Percentiles rank a stretch among this genome's conserved stretches.
Evolutionary conservation across 2,888 invertebrate species (phyloP).

Genomic region (Pantelozetes paolii): DNA sequence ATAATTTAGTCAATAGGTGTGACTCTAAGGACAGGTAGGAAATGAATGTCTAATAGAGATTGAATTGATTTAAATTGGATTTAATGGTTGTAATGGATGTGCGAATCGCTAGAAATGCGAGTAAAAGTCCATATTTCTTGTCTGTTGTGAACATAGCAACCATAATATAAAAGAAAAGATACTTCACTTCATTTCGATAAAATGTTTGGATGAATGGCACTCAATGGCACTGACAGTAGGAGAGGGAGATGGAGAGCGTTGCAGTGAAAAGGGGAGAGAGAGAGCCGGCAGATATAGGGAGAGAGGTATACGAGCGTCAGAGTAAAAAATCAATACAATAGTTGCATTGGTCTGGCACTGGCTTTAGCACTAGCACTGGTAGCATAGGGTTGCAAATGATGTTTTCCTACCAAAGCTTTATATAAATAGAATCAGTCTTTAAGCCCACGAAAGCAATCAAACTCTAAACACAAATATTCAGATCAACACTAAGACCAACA

Average conservation of each 20-base stretch:
- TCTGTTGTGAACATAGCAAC: slow-evolving; percentile 25
- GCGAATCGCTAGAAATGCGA: background rate
- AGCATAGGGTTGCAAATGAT: slow-evolving; percentile 4
- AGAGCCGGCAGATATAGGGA: background rate
- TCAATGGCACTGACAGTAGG: background rate
- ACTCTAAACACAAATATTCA: slow-evolving; percentile 14
- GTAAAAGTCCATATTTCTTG: slow-evolving; percentile 20
- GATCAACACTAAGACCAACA: slow-evolving; percentile 1
- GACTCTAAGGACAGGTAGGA: background rate
- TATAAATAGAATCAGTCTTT: slow-evolving; percentile 17
- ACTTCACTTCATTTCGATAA: slow-evolving; percentile 23
- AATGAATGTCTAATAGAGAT: background rate
- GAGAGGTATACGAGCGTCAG: slow-evolving; percentile 9
- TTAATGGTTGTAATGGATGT: background rate
- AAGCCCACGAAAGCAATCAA: slow-evolving; percentile 11
- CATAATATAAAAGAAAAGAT: slow-evolving; percentile 26
- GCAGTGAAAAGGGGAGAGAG: background rate
- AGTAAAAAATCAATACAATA: slow-evolving; percentile 33
- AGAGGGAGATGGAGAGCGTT: background rate
- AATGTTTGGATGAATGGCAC: slow-evolving; percentile 22
- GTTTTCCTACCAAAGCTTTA: slow-evolving; percentile 14
- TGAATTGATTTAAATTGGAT: background rate
- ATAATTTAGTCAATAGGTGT: background rate
- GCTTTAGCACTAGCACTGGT: slow-evolving; percentile 3
- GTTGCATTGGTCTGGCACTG: slow-evolving; percentile 11